phyloP scores from a whole-genome alignment of 1,140 invertebrate species.

The Hylaeus volcanicus region DNA sequence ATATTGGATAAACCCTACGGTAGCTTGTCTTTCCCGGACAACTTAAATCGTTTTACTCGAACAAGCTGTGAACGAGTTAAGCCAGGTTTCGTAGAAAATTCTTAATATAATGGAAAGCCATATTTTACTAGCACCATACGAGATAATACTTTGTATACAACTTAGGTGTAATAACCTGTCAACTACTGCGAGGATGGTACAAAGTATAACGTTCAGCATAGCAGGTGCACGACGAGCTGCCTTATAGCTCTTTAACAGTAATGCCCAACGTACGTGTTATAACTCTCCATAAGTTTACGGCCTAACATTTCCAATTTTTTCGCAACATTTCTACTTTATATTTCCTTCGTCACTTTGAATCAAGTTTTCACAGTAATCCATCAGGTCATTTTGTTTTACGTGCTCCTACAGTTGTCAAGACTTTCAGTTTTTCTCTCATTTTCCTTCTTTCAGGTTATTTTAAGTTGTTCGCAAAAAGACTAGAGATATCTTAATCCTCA shows the following conservation, averaged over 20 bases:
- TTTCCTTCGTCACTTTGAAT: neutral
- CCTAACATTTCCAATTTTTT: constrained; percentile 14
- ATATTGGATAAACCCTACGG: neutral
- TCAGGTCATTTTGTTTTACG: neutral
- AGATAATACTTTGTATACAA: constrained; percentile 52
- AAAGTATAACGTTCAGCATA: constrained; percentile 47
- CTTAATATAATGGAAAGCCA: constrained; percentile 48
- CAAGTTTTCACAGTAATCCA: neutral
- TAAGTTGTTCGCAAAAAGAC: too few species aligned
- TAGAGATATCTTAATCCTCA: too few species aligned
- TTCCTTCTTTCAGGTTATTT: too few species aligned
- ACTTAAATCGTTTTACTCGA: constrained; percentile 30
- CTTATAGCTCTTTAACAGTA: constrained; percentile 52
- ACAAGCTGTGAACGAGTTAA: neutral
- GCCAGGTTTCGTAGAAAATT: constrained; percentile 34
- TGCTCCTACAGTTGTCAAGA: too few species aligned
- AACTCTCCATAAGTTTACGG: constrained; percentile 33
- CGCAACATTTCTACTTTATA: neutral
- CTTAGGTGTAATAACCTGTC: constrained; percentile 56
- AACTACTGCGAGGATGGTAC: constrained; percentile 40
- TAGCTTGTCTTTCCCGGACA: neutral
- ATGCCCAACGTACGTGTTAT: constrained; percentile 35
- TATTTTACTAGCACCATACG: constrained; percentile 44
- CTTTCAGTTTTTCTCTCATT: too few species aligned
- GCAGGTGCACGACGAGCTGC: constrained; percentile 44